Evolutionary conservation across 2,888 invertebrate species (phyloP).

Genomic region (Drosophila anomelani): DNA sequence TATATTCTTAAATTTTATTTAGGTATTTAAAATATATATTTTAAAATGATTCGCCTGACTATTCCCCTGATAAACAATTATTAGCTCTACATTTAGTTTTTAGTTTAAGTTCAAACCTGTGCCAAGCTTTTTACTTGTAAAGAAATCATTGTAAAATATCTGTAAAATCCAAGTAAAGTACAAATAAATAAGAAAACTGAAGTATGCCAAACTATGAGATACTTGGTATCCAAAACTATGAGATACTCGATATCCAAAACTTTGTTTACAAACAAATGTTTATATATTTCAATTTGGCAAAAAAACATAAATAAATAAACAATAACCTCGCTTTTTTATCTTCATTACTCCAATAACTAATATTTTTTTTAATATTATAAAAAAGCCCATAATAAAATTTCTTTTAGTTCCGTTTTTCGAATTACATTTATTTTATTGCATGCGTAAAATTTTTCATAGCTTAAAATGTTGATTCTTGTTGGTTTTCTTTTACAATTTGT

Average conservation of each 20-base stretch:
- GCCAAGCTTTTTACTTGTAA: neutral
- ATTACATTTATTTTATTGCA: conserved; percentile 80
- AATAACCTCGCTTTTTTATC: too few relatives aligned
- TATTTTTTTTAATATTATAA: neutral
- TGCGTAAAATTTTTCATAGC: conserved; percentile 77
- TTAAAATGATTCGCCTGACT: neutral
- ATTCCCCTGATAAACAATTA: too few relatives aligned
- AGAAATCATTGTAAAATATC: neutral
- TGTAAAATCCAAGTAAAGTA: neutral
- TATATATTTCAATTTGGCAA: too few relatives aligned
- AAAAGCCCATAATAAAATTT: neutral
- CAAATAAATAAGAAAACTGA: neutral
- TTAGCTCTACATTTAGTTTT: neutral
- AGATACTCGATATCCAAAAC: neutral
- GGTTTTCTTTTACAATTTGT: conserved; percentile 70
- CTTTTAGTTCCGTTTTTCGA: conserved; percentile 28
- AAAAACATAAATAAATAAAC: too few relatives aligned
- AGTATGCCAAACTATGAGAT: neutral
- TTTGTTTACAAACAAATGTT: neutral
- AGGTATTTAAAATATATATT: accelerated
- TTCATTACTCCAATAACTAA: too few relatives aligned
- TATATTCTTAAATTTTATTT: neutral
- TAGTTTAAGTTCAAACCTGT: neutral
- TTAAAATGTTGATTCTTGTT: conserved; percentile 73
- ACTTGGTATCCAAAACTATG: neutral